Evolutionary conservation across 2,113 vertebrate species (phyloP).

Genomic region (Syngnathoides biaculeatus): DNA sequence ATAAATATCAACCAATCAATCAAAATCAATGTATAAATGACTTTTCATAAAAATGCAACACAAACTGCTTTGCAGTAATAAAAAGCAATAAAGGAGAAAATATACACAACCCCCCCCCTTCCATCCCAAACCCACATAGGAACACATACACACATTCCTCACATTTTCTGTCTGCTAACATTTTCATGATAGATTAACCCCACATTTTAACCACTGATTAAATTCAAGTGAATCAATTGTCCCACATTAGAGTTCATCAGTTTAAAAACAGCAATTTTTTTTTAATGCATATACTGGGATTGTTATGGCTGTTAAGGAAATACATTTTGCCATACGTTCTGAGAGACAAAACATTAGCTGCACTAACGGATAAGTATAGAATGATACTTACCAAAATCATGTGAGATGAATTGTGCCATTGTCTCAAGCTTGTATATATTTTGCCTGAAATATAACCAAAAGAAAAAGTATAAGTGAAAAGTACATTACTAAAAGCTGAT

Average conservation of each 20-base stretch:
- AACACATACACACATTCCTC: background rate
- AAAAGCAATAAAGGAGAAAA: too few relatives aligned
- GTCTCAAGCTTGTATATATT: constrained; percentile 81
- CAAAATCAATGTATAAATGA: too few relatives aligned
- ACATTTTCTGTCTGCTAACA: background rate
- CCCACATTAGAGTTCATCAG: background rate
- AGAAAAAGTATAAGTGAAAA: constrained; percentile 14
- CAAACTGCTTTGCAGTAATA: too few relatives aligned
- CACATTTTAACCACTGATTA: background rate
- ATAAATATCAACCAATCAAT: too few relatives aligned
- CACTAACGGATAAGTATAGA: background rate
- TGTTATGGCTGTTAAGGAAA: background rate
- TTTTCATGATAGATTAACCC: background rate
- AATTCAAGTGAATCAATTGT: background rate
- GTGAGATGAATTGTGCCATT: constrained; percentile 75
- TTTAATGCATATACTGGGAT: background rate
- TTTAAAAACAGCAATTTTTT: background rate
- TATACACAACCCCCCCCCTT: too few relatives aligned
- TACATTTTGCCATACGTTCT: too few relatives aligned
- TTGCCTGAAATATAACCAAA: constrained; percentile 78
- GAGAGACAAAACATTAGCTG: background rate
- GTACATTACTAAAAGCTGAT: background rate
- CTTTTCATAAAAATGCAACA: too few relatives aligned
- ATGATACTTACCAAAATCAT: constrained; percentile 89
- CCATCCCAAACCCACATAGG: too few relatives aligned